Conservation (phyloP, 2,888 invertebrate species). For the Limenitis arthemis region DNA sequence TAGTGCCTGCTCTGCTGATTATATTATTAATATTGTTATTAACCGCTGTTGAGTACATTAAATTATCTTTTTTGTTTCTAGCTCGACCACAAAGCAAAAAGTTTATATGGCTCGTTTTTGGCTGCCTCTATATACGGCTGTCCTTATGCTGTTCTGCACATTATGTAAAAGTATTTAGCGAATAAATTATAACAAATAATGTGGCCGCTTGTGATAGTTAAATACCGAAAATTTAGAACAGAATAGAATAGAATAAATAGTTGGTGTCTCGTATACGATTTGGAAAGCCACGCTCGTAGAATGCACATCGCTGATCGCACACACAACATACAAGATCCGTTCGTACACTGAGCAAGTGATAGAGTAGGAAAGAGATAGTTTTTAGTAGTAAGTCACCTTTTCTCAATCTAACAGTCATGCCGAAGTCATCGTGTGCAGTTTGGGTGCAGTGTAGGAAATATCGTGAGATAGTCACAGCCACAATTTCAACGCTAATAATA, state of each 20-base stretch:
- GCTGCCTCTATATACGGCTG: constrained; percentile 69
- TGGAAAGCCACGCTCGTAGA: constrained; percentile 54
- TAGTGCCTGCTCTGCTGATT: constrained; percentile 22
- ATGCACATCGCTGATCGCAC: constrained; percentile 55
- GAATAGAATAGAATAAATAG: constrained; percentile 35
- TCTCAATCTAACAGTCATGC: constrained; percentile 55
- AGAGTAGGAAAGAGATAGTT: constrained; percentile 67
- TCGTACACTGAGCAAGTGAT: constrained; percentile 46
- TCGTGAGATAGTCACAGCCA: constrained; percentile 64
- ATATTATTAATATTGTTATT: constrained; percentile 32
- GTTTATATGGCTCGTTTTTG: constrained; percentile 70
- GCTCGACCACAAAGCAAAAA: constrained; percentile 68
- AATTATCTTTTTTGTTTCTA: constrained; percentile 62
- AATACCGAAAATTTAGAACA: constrained; percentile 33
- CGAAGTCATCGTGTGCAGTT: constrained; percentile 40
- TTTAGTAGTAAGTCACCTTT: constrained; percentile 83
- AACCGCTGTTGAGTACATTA: constrained; percentile 53
- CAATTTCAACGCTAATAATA: constrained; percentile 53
- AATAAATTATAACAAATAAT: constrained; percentile 45
- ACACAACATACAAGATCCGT: constrained; percentile 47
- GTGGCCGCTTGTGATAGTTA: constrained; percentile 47
- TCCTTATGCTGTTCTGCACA: constrained; percentile 24
- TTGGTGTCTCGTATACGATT: constrained; percentile 47
- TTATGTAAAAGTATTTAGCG: constrained; percentile 29
- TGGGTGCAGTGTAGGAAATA: constrained; percentile 41